phyloP scores from a whole-genome alignment of 2,797 vertebrate genomes.

The Lagocephalus sceleratus region DNA sequence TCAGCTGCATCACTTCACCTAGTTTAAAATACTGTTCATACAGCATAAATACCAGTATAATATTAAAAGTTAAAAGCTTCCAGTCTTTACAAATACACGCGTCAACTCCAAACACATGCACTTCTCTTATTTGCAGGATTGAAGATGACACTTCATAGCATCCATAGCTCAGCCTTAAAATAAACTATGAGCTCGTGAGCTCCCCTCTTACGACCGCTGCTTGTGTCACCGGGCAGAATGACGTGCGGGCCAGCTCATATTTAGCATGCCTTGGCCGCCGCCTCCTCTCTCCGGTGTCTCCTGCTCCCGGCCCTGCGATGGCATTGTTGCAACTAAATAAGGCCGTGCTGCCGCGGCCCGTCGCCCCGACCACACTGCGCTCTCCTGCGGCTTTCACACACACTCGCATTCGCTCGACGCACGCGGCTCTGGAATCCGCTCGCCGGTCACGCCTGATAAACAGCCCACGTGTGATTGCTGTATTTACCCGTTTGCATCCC shows the following conservation, averaged over 20 bases:
- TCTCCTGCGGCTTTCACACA: slow-evolving; percentile 18
- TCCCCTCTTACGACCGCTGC: slow-evolving; percentile 34
- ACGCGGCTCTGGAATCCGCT: slow-evolving; percentile 13
- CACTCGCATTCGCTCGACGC: slow-evolving; percentile 16
- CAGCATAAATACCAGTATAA: no score
- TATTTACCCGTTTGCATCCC: neutral
- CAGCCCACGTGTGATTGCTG: slow-evolving; percentile 10
- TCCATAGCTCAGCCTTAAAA: slow-evolving; percentile 38
- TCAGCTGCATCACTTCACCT: neutral
- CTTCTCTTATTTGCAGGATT: slow-evolving; percentile 13
- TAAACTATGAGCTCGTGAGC: slow-evolving; percentile 58
- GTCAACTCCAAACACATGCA: neutral
- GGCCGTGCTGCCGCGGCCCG: slow-evolving; percentile 38
- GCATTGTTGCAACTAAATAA: slow-evolving; percentile 70
- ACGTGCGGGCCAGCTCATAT: slow-evolving; percentile 59
- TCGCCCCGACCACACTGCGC: slow-evolving; percentile 29
- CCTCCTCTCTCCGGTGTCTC: slow-evolving; percentile 44
- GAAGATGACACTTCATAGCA: slow-evolving; percentile 39
- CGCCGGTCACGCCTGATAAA: slow-evolving; percentile 31
- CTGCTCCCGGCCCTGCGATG: slow-evolving; percentile 54
- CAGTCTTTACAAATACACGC: no score
- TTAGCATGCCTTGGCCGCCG: slow-evolving; percentile 60
- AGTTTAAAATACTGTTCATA: no score
- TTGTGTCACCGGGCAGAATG: slow-evolving; percentile 57
- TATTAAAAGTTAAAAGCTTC: no score